Evolutionary conservation across 1,140 invertebrate genomes (phyloP), one percentile per base, ranked within the genome.

Genomic region (Ceratina australensis): DNA sequence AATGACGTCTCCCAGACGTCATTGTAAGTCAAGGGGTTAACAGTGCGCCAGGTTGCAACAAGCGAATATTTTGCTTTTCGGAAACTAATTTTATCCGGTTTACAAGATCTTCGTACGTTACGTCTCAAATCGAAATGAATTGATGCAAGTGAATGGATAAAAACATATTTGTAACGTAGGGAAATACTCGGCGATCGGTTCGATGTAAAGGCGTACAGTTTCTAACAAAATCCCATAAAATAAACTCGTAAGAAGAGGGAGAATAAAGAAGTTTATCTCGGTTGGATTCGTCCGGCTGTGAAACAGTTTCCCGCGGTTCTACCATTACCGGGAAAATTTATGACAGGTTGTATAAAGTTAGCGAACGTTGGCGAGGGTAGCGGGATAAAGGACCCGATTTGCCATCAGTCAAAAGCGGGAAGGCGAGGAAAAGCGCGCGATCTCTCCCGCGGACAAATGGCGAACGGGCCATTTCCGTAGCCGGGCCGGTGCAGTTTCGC

Each of bases 401-500:
- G 67, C 67, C 67, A 71, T 71, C 66, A 47, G 74, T 54, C 57
- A 69, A 77, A 49, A 57, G 59, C 20, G 56, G 64, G 52, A 63
- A 61, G 61, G 22, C 15, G 33, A 42, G 24, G 69, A 72, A 72
- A 72, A 72, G 76, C 64, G 52, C 64, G 52, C 33, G 76, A 61
- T 72, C 59, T 50, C n/a, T 57, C 68, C 33, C 18, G 28, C 49
- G 67, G 18, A 78, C 68, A 78, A 78, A 78, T 78, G 75, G 75
- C 75, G 33, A n/a, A n/a, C 75, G 69, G 52, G 69, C 61, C 68
- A 72, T 78, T 78, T 78, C 60, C 67, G 50, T 33, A 15, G 20
- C 50, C 63, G 64, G 69, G 60, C 28, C 57, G 22, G 13, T 67
- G 60, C 59, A 72, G 28, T 66, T 73, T 78, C 64, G 61, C 72